phyloP scores from a whole-genome alignment of 1,140 invertebrate species.

The Trinorchestia longiramus region DNA sequence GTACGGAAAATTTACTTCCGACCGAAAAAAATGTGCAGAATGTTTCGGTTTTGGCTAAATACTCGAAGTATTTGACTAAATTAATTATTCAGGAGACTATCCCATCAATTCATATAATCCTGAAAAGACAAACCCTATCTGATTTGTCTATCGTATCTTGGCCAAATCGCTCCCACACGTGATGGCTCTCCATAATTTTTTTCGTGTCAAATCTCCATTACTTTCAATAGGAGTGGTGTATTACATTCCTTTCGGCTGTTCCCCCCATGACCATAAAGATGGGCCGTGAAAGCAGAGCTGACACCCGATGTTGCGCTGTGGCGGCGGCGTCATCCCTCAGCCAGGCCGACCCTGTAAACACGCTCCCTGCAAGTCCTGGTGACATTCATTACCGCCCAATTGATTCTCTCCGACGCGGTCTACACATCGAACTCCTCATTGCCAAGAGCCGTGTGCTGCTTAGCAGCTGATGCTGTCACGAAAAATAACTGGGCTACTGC shows the following conservation, averaged over 20 bases:
- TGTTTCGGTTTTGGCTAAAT: not conserved
- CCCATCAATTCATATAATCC: not conserved
- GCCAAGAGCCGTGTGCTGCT: not conserved
- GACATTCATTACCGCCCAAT: constrained; percentile 52
- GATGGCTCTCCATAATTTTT: constrained; percentile 45
- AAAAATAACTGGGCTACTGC: not conserved
- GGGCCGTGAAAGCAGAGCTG: constrained; percentile 50
- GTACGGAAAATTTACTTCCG: not conserved
- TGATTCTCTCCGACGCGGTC: constrained; percentile 14
- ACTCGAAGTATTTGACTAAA: not conserved
- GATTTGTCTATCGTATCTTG: not conserved
- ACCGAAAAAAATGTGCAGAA: not conserved
- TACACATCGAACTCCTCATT: not conserved
- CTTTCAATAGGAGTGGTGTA: constrained; percentile 45
- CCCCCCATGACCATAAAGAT: constrained; percentile 52
- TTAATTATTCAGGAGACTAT: not conserved
- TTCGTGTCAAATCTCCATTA: constrained; percentile 55
- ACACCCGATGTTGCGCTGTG: constrained; percentile 34
- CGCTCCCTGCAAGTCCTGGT: constrained; percentile 25
- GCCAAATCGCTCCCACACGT: constrained; percentile 1
- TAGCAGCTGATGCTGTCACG: not conserved
- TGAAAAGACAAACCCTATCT: not conserved
- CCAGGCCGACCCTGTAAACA: not conserved
- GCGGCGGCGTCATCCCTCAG: constrained; percentile 33
- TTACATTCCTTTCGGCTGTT: constrained; percentile 17